phyloP scores from a whole-genome alignment of 2,797 vertebrate species.

The Ctenochaetus hawaiiensis region DNA sequence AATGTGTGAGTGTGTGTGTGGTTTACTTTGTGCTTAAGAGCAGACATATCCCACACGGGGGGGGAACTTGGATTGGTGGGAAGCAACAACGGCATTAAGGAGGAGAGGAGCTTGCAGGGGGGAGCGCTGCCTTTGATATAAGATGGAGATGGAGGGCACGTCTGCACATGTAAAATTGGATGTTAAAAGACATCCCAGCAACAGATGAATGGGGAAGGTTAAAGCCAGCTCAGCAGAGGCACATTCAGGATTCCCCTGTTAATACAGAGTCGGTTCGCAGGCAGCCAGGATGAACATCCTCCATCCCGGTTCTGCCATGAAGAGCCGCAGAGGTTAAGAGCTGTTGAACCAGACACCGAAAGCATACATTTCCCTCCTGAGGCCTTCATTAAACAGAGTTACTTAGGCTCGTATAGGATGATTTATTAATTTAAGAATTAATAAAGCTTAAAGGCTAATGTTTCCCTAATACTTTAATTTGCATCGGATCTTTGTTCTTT shows the following conservation, averaged over 20 bases:
- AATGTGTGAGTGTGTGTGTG: conserved; percentile 49
- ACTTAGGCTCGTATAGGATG: background rate
- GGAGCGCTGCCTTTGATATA: conserved; percentile 75
- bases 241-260: conserved; percentile 44
- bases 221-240: conserved; percentile 54
- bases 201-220: conserved; percentile 65
- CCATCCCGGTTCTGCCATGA: conserved; percentile 12
- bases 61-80: conserved; percentile 59
- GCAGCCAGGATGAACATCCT: conserved; percentile 39
- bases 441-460: background rate
- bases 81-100: conserved; percentile 64
- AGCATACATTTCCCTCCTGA: conserved; percentile 8
- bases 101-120: conserved; percentile 33
- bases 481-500: conserved; percentile 7
- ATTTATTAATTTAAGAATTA: background rate
- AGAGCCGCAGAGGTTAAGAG: conserved; percentile 47
- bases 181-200: conserved; percentile 74
- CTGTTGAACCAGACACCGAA: conserved; percentile 31
- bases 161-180: conserved; percentile 73
- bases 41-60: conserved; percentile 47
- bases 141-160: conserved; percentile 65
- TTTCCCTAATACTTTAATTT: conserved; percentile 8
- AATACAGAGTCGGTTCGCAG: conserved; percentile 54
- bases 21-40: conserved; percentile 62
- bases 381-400: conserved; percentile 3